Conservation (phyloP, 2,113 vertebrate species). For the Himantopus leucocephalus region DNA sequence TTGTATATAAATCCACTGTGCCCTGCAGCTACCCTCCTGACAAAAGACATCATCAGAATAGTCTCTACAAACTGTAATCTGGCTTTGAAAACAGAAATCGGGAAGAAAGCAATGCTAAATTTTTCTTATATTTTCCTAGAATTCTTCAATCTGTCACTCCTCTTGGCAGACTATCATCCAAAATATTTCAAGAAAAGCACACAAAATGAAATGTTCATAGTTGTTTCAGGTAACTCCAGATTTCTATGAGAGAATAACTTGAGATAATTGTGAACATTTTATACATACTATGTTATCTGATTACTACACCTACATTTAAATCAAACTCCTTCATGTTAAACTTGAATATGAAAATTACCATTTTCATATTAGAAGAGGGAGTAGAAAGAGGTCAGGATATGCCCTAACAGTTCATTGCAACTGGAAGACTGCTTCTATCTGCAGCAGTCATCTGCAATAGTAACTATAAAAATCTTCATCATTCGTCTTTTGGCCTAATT, state of each 20-base stretch:
- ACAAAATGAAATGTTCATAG: neutral
- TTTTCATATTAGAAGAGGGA: neutral
- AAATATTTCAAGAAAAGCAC: neutral
- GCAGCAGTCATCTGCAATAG: neutral
- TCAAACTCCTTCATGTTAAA: neutral
- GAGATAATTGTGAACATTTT: neutral
- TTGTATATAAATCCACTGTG: neutral
- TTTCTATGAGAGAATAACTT: neutral
- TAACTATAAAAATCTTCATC: neutral
- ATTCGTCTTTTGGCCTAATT: neutral
- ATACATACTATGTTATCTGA: neutral
- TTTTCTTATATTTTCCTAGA: neutral
- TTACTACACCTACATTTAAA: neutral
- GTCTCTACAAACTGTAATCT: neutral
- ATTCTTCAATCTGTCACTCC: neutral
- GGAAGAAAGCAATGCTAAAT: neutral
- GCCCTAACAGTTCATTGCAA: neutral
- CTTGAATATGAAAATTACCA: neutral
- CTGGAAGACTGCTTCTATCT: neutral
- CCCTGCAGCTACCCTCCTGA: neutral
- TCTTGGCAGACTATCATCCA: neutral
- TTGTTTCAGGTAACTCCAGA: neutral
- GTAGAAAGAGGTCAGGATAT: neutral
- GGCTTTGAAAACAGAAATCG: neutral
- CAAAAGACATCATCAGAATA: neutral